A percentile compares a stretch with the other conserved stretches of the same genome.
Conservation (phyloP, 2,888 invertebrate genomes). For the Macrophya annulata region DNA sequence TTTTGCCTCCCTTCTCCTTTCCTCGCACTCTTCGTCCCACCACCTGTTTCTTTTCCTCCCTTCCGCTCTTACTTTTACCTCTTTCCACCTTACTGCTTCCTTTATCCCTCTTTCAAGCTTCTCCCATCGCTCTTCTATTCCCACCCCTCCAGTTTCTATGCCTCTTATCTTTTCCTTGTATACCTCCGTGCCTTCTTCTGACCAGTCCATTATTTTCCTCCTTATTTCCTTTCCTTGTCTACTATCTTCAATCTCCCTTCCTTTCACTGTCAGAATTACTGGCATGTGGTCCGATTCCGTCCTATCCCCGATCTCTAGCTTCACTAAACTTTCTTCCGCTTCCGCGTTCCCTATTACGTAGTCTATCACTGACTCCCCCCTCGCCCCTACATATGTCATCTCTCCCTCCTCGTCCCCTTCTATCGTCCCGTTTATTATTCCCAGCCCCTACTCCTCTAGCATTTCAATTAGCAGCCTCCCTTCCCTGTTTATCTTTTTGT, state of each 20-base stretch:
- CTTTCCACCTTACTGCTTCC: neutral
- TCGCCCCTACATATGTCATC: neutral
- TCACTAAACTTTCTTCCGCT: neutral
- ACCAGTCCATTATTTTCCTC: neutral
- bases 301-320: neutral
- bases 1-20: neutral
- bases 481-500: constrained; percentile 51
- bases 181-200: neutral
- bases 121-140: neutral
- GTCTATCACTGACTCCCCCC: constrained; percentile 52
- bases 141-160: neutral
- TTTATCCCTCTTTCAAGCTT: neutral
- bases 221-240: neutral
- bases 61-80: neutral
- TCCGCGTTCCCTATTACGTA: constrained; percentile 21
- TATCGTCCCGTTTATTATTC: constrained; percentile 53
- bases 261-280: neutral
- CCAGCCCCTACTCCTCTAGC: constrained; percentile 47
- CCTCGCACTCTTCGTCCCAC: constrained; percentile 24
- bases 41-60: constrained; percentile 19
- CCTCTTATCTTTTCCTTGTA: neutral
- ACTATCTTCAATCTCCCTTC: too few species aligned
- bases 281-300: constrained; percentile 51
- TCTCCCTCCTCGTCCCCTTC: constrained; percentile 57
- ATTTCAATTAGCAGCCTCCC: constrained; percentile 9